phyloP scores from a whole-genome alignment of 2,113 vertebrate species.

The Oncorhynchus nerka region DNA sequence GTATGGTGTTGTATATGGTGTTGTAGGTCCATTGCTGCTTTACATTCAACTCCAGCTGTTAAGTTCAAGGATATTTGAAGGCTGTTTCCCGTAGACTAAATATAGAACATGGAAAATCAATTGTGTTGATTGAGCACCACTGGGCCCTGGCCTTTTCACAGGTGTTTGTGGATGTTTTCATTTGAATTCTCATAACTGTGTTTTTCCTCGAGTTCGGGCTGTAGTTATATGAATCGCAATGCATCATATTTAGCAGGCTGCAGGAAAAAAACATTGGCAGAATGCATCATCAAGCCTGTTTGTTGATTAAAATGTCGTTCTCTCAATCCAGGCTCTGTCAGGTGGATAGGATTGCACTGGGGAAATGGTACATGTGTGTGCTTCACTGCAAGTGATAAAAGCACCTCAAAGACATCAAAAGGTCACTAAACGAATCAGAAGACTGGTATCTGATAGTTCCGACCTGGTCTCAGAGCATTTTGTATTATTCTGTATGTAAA shows the following conservation, averaged over 20 bases:
- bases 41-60: conserved; percentile 17
- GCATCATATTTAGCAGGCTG: background rate
- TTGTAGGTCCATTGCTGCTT: background rate
- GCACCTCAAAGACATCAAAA: conserved; percentile 36
- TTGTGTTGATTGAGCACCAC: conserved; percentile 25
- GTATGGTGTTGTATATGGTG: background rate
- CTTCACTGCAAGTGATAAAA: conserved; percentile 28
- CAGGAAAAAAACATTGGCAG: background rate
- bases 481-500: too few relatives aligned
- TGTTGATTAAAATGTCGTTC: conserved; percentile 5
- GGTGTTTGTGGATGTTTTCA: background rate
- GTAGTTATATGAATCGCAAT: background rate
- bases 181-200: too few relatives aligned
- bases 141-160: background rate
- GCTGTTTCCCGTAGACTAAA: conserved; percentile 13
- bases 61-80: conserved; percentile 22
- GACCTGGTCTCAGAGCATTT: too few relatives aligned
- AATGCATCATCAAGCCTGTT: conserved; percentile 6
- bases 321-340: background rate
- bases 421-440: background rate
- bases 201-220: conserved; percentile 9
- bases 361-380: conserved; percentile 28
- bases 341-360: conserved; percentile 15
- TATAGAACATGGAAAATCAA: conserved; percentile 14
- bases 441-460: too few relatives aligned